Evolutionary conservation across 2,797 vertebrate genomes (phyloP).

Genomic region (Epinephelus malabaricus): DNA sequence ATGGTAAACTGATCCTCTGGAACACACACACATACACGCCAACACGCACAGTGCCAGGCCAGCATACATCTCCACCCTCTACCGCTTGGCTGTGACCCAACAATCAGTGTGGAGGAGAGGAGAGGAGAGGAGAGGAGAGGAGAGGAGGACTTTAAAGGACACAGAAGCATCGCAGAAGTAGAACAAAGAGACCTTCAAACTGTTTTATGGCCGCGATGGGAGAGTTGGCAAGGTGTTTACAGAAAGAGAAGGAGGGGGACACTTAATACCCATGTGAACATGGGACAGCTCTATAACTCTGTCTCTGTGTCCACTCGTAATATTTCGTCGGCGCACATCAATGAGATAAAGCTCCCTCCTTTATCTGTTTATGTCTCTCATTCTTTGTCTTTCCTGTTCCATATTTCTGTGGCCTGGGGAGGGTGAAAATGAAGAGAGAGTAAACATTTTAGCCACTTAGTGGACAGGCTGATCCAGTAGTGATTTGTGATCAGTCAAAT

Average conservation of each 20-base stretch:
- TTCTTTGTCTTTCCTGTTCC: conserved; percentile 14
- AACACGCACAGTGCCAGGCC: conserved; percentile 4
- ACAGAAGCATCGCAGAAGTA: conserved; percentile 18
- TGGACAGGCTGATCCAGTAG: not conserved
- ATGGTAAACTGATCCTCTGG: conserved; percentile 52
- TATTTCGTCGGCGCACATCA: conserved; percentile 36
- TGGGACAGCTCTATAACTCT: conserved; percentile 27
- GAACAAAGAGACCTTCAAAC: conserved; percentile 38
- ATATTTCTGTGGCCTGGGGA: conserved; percentile 30
- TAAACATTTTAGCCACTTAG: conserved; percentile 43
- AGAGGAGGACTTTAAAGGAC: conserved; percentile 48
- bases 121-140: not conserved
- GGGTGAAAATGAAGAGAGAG: conserved; percentile 9
- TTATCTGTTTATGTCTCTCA: conserved; percentile 14
- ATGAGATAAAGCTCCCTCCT: conserved; percentile 4
- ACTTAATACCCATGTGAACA: conserved; percentile 55
- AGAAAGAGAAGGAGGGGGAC: conserved; percentile 32
- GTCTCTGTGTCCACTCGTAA: conserved; percentile 40
- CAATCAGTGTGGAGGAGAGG: conserved; percentile 24
- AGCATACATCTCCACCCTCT: conserved; percentile 27
- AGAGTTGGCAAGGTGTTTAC: conserved; percentile 49
- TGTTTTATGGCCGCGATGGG: conserved; percentile 41
- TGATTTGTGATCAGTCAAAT: conserved; percentile 17
- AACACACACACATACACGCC: not conserved
- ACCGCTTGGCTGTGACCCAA: conserved; percentile 26